phyloP scores from a whole-genome alignment of 2,888 invertebrate genomes.

The Tubulanus polymorphus region DNA sequence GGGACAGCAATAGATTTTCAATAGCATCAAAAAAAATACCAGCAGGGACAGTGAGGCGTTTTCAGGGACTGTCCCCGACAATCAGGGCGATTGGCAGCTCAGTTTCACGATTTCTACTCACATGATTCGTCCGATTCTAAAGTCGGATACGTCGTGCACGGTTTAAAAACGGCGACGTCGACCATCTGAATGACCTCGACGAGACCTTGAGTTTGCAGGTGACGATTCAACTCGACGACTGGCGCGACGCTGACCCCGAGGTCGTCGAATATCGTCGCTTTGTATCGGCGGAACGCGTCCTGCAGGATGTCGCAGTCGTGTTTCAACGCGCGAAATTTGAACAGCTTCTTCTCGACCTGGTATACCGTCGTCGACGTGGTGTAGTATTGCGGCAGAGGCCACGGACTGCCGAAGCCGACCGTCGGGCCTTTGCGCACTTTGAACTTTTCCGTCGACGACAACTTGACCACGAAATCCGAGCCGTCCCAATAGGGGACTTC shows the following conservation, averaged over 20 bases:
- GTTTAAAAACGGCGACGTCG: slow-evolving; percentile 32
- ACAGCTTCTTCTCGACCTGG: slow-evolving; percentile 25
- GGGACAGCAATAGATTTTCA: too few species aligned
- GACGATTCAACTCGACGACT: slow-evolving; percentile 28
- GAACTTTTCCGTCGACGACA: slow-evolving; percentile 38
- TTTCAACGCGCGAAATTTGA: slow-evolving; percentile 46
- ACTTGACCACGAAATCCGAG: slow-evolving; percentile 39
- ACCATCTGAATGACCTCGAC: slow-evolving; percentile 27
- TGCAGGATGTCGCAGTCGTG: slow-evolving; percentile 60
- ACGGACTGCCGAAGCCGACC: slow-evolving; percentile 60
- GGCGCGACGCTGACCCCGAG: slow-evolving; percentile 30
- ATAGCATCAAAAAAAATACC: too few species aligned
- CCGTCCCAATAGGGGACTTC: slow-evolving; percentile 32
- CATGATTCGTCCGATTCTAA: slow-evolving; percentile 6
- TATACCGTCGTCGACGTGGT: slow-evolving; percentile 41
- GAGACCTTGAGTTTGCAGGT: slow-evolving; percentile 24
- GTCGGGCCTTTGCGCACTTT: slow-evolving; percentile 44
- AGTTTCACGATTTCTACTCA: neutral
- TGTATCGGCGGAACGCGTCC: slow-evolving; percentile 60
- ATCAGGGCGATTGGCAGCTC: neutral
- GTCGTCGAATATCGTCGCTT: slow-evolving; percentile 52
- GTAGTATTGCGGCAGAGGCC: slow-evolving; percentile 64
- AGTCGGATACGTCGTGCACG: slow-evolving; percentile 30
- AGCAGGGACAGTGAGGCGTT: too few species aligned
- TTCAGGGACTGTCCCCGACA: too few species aligned